A percentile compares a stretch with the other conserved stretches of the same genome.
phyloP scores from a whole-genome alignment of 2,888 invertebrate genomes.

The Hypselothyrea guttata region DNA sequence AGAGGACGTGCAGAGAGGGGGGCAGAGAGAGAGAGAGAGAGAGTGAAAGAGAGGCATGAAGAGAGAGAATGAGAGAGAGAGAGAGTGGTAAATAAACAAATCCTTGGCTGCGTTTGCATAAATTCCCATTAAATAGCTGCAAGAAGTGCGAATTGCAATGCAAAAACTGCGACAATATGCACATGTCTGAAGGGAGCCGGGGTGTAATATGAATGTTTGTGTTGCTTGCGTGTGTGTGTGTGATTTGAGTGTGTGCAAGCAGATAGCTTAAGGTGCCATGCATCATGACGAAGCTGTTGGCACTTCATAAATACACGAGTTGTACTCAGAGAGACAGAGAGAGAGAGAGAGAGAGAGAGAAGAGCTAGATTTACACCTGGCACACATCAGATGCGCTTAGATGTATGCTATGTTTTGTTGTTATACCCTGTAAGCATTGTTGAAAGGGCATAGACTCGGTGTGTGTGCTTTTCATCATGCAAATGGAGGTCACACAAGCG shows the following conservation, averaged over 20 bases:
- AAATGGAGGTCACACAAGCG: no score
- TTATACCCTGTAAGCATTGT: conserved; percentile 31
- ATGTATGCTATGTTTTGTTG: conserved; percentile 45
- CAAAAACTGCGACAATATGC: conserved; percentile 15
- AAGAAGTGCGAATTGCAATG: conserved; percentile 14
- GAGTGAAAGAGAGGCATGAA: background rate
- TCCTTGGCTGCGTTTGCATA: conserved; percentile 29
- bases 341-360: no score
- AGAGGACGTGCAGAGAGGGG: no score
- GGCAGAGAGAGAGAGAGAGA: no score
- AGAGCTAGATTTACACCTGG: no score
- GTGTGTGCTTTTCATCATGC: no score
- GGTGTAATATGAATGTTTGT: no score
- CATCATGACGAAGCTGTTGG: conserved; percentile 74
- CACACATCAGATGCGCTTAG: conserved; percentile 9
- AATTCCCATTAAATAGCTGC: conserved; percentile 51
- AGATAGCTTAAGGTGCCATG: conserved; percentile 67
- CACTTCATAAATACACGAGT: conserved; percentile 75
- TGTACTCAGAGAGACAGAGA: conserved; percentile 57
- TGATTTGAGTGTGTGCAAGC: conserved; percentile 12
- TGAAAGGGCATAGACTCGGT: no score
- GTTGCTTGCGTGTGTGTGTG: conserved; percentile 1
- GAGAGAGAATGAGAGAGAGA: background rate
- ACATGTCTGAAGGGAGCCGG: background rate
- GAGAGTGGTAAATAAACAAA: conserved; percentile 5